Evolutionary conservation across 2,113 vertebrate species (phyloP).

Genomic region (Accipiter virgatus): DNA sequence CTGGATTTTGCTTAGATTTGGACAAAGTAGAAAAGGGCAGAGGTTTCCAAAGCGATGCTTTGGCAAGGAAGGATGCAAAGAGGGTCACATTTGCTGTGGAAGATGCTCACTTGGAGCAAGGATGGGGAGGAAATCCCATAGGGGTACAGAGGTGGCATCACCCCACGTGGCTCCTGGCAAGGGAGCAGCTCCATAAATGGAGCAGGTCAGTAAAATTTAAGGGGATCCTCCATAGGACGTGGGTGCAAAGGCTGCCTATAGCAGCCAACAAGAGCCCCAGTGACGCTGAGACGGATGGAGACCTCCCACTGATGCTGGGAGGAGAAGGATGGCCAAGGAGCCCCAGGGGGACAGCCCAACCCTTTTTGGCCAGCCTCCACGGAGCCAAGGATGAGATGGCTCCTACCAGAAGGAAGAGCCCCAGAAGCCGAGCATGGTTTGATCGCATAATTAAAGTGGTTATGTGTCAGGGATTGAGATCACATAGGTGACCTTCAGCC

Average conservation of each 20-base stretch:
- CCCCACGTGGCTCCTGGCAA: neutral
- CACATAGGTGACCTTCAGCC: neutral
- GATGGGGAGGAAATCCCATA: accelerated
- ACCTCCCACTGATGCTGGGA: neutral
- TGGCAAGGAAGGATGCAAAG: neutral
- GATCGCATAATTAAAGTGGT: neutral
- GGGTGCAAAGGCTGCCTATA: neutral
- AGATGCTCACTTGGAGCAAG: accelerated
- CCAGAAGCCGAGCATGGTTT: neutral
- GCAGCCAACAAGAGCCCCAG: neutral
- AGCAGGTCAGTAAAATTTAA: neutral
- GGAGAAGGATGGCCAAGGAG: neutral
- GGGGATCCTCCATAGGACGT: neutral
- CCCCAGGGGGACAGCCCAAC: neutral
- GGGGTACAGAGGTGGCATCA: neutral
- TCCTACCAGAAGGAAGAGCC: neutral
- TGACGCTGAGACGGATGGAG: accelerated
- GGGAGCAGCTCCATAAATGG: neutral
- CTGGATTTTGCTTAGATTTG: constrained; percentile 57
- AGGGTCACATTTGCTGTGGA: neutral
- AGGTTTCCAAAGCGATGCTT: neutral
- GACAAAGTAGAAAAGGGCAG: neutral
- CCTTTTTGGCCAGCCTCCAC: neutral
- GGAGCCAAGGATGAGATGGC: neutral
- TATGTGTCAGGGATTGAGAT: neutral